phyloP scores from a whole-genome alignment of 2,797 vertebrate genomes.

The Ptychadena robeensis region DNA sequence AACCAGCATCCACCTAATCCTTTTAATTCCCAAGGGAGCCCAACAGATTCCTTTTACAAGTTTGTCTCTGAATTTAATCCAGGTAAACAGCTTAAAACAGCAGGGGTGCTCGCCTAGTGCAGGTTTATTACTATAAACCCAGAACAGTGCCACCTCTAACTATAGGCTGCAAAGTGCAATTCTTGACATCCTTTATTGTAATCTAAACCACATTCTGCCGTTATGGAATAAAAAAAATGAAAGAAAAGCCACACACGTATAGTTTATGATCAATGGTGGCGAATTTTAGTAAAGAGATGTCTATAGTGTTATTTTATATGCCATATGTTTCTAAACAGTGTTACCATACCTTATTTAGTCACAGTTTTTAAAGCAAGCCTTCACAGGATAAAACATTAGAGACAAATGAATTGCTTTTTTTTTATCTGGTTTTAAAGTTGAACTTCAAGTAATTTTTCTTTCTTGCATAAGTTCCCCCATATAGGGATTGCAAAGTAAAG shows the following conservation, averaged over 20 bases:
- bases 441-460: no score
- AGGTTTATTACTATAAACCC: slow-evolving; percentile 36
- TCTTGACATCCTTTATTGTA: slow-evolving; percentile 15
- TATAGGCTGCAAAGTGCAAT: slow-evolving; percentile 10
- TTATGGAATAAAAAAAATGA: background rate
- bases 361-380: no score
- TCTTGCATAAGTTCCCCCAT: no score
- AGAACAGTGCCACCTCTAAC: slow-evolving; percentile 22
- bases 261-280: background rate
- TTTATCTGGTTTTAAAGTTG: no score
- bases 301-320: background rate
- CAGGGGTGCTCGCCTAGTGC: slow-evolving; percentile 61
- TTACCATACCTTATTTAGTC: background rate
- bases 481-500: no score
- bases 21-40: slow-evolving; percentile 69
- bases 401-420: no score
- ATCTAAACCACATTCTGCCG: slow-evolving; percentile 20
- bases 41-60: slow-evolving; percentile 68
- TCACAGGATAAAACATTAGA: no score
- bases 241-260: background rate
- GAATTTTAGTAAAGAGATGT: background rate
- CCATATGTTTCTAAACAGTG: background rate
- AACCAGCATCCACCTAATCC: slow-evolving; percentile 70
- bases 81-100: slow-evolving; percentile 62
- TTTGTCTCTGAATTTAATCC: slow-evolving; percentile 71